Base-by-base conservation (phyloP, 1,140 invertebrate species). In the Homalodisca vitripennis region DNA sequence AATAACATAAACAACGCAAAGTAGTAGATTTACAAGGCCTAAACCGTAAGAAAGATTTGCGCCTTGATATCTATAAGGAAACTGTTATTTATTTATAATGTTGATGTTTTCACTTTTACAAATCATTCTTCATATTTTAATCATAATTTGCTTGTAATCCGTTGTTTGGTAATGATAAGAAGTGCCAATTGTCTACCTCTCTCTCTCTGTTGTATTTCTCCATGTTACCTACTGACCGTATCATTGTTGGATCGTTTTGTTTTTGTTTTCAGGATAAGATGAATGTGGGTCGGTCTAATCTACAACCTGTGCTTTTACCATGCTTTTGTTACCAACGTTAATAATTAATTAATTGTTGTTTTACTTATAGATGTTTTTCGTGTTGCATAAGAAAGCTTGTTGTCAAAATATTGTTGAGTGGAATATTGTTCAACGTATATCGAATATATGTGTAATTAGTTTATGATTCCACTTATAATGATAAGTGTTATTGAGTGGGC, bases 161-260 rank as follows among this genome's bases (percentile, higher is more conserved):
- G 14, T 60, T 27, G 3, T 3, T n/a, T 51, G 22, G 22, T 20
- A 51, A 10, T 20, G 12, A 14, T 22, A 30, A 14, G 29, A 66
- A 66, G 63, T 66, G 63, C 63, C 63, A 66, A 66, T 66, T 66
- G 20, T 66, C 63, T 60, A 60, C 55, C 55, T 66, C 63, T 66
- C 63, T 66, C 63, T 66, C 47, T 66, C 63, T 66, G 26, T 66
- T 34, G 34, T 41, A 34, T 62, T 26, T 20, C 24, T 10, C 20
- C 22, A 20, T 22, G 51, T 20, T 20, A 55, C 20, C 24, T 29
- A 64, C 12, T 34, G 14, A 20, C 32, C 34, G n/a, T n/a, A 3
- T 20, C 57, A 20, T 3, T 64, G 62, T 60, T 60, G 22, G n/a
- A 32, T 64, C 32, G 20, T 66, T 66, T 41, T 47, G 41, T 24